Evolutionary conservation across 2,888 invertebrate species (phyloP).

Genomic region (Saturnia japonica): DNA sequence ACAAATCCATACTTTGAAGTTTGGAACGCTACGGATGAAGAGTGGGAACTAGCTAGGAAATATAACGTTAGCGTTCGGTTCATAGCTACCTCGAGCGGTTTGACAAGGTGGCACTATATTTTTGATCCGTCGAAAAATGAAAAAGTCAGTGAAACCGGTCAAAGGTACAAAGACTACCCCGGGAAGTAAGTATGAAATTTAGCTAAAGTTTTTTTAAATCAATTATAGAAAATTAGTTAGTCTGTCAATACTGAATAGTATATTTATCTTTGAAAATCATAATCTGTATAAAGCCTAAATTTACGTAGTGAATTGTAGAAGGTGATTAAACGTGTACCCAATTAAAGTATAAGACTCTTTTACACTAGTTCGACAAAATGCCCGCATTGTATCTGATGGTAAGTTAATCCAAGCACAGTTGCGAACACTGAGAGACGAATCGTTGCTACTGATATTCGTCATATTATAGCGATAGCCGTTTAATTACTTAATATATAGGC

Average conservation of each 20-base stretch:
- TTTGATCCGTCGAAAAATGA: conserved; percentile 82
- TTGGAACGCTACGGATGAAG: conserved; percentile 77
- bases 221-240: background rate
- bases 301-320: background rate
- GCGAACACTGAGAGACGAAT: background rate
- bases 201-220: background rate
- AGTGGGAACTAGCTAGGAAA: conserved; percentile 80
- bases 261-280: background rate
- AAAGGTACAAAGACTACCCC: conserved; percentile 49
- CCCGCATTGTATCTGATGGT: background rate
- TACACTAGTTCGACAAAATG: background rate
- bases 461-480: too few species aligned
- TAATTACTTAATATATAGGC: background rate
- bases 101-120: conserved; percentile 93
- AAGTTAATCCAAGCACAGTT: background rate
- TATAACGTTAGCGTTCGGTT: conserved; percentile 91
- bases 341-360: background rate
- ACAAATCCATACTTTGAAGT: conserved; percentile 82
- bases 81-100: conserved; percentile 93
- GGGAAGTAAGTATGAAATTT: conserved; percentile 52
- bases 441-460: too few species aligned
- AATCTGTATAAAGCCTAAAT: background rate
- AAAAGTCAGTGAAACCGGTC: conserved; percentile 59
- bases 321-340: background rate
- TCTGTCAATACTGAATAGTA: background rate